Evolutionary conservation across 2,113 vertebrate genomes (phyloP), one percentile per base, ranked within the genome.

Genomic region (Corvus hawaiiensis): DNA sequence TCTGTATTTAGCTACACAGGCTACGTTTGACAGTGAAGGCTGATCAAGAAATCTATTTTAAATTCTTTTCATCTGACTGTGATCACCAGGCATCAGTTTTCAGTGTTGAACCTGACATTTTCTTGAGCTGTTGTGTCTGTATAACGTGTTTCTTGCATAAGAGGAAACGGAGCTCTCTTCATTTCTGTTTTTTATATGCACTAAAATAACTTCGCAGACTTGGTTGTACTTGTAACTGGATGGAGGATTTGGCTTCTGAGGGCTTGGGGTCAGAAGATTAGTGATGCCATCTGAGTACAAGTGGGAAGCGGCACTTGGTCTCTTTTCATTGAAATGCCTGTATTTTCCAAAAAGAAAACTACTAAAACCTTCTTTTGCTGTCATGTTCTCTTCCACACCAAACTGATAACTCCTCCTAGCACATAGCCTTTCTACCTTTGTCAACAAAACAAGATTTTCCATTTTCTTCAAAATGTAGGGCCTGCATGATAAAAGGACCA

Each of bases 51-150:
- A 73, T 62, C 73, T 91, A 61, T 95, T 91, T 81, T 75, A 93
- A 72, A 76, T 64, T 68, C 44, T 72, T 91, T 89, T 93, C 62
- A 54, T 89, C 61, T 92, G 73, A 48, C 76, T 95, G 30, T 93
- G 77, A 87, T 95, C 66, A 87, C 56, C 67, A 68, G 81, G 33
- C 77, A 69, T 73, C 28, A 39, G 44, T 94, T 96, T 61, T 61
- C 56, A 82, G 54, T 94, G 81, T 79, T 94, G 77, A 95, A 82
- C 89, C 93, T 93, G 74, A 87, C 71, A 66, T 95, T 94, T 91
- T 79, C 71, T n/a, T 66, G 87, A 95, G 78, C 39, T 87, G 87
- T 93, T 94, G 87, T 85, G 94, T 85, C 78, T 76, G 8, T 77
- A 5, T 46, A 85, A 72, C 0, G 11, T 81, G 27, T 68, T 94